Evolutionary conservation across 2,797 vertebrate species (phyloP).

Genomic region (Cyclopterus lumpus): DNA sequence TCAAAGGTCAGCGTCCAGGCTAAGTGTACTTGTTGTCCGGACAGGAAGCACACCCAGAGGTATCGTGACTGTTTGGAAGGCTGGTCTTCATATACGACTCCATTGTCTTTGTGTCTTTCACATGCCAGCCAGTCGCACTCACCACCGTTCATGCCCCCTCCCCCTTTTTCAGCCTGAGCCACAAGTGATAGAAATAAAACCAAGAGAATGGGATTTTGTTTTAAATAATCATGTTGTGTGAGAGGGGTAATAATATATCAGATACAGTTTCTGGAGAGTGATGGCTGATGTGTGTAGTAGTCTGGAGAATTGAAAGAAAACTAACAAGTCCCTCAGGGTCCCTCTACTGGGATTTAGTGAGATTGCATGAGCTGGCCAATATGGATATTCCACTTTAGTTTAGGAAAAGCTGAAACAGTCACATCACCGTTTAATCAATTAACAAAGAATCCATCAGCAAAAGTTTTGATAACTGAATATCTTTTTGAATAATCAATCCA

Average conservation of each 20-base stretch:
- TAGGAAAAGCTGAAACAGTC: not conserved
- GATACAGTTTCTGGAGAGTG: conserved; percentile 38
- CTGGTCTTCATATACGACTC: conserved; percentile 42
- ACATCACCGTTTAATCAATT: not conserved
- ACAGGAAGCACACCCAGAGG: conserved; percentile 66
- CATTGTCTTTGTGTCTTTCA: conserved; percentile 69
- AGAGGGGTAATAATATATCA: conserved; percentile 33
- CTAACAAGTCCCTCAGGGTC: conserved; percentile 38
- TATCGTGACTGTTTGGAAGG: conserved; percentile 17
- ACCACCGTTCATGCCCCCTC: conserved; percentile 29
- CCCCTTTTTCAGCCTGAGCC: conserved; percentile 19
- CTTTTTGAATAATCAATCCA: not conserved
- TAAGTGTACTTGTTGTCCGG: conserved; percentile 7
- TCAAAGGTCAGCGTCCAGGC: conserved; percentile 54
- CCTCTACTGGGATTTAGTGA: conserved; percentile 69
- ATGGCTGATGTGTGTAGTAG: conserved; percentile 29
- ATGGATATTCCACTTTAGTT: not conserved
- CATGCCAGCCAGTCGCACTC: conserved; percentile 53
- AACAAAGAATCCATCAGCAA: not conserved
- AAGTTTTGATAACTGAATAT: not conserved
- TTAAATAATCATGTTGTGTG: conserved; percentile 40
- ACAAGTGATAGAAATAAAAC: conserved; percentile 37
- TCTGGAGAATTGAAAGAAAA: conserved; percentile 21
- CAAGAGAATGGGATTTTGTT: conserved; percentile 13
- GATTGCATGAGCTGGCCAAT: conserved; percentile 34